Percentiles rank a stretch among this genome's conserved stretches.
These are phyloP conservation scores for Syrphus vitripennis DNA, from an alignment of 2,888 invertebrate genomes.

Conservation along the genomic window DNA sequence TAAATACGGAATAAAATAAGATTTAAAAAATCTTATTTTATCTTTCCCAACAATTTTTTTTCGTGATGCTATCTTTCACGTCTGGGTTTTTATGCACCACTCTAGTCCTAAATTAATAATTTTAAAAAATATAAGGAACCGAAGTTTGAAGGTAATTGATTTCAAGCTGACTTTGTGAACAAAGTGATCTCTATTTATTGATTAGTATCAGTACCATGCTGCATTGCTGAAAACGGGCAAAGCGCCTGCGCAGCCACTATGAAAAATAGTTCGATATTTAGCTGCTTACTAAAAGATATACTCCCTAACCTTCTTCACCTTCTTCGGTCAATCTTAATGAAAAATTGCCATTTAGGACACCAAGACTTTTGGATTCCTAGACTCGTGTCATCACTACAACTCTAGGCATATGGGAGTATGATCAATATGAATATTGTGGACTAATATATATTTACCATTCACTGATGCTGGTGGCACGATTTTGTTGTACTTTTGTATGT, in stretches of 20 bases:
- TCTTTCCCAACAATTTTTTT: background rate
- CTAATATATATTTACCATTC: background rate
- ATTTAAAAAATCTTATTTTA: background rate
- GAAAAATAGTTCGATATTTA: background rate
- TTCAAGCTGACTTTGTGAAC: background rate
- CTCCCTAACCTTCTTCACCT: background rate
- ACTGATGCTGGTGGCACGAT: background rate
- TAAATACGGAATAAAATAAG: too few species aligned
- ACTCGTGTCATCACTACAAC: conserved; percentile 9
- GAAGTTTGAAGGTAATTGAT: conserved; percentile 41
- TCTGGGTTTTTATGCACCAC: background rate
- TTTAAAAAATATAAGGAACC: background rate
- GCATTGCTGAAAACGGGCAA: background rate
- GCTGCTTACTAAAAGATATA: background rate
- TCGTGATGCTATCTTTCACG: background rate
- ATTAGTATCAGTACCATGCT: conserved; percentile 29
- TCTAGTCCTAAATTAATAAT: background rate
- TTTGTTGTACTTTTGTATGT: background rate
- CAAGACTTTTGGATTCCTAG: background rate
- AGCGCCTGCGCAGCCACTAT: background rate
- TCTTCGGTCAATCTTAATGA: background rate
- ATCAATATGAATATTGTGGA: background rate
- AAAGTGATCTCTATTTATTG: conserved; percentile 38
- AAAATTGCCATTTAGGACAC: background rate
- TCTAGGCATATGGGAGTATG: background rate